Evolutionary conservation across 2,888 invertebrate species (phyloP).

Genomic region (Drosophila tanythrix): DNA sequence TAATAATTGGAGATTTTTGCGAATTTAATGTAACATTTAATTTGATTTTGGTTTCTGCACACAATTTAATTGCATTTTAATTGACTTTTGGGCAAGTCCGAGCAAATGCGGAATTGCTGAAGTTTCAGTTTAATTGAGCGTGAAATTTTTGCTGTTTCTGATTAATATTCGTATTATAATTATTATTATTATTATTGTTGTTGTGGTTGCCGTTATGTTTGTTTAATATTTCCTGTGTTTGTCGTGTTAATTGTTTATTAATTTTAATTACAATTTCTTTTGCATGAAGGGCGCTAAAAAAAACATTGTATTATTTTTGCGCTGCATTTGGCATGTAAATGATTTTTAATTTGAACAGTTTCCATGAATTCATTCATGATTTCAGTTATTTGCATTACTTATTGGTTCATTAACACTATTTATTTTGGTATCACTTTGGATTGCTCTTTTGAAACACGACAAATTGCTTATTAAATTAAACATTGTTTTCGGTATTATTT

Average conservation of each 20-base stretch:
- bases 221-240: conserved; percentile 1
- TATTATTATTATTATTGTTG: neutral
- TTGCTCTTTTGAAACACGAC: neutral
- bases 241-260: conserved; percentile 9
- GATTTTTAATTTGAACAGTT: conserved; percentile 1
- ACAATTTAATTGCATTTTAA: conserved; percentile 68
- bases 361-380: neutral
- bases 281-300: neutral
- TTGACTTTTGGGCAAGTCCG: conserved; percentile 44
- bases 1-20: conserved; percentile 7
- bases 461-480: neutral
- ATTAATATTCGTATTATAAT: neutral
- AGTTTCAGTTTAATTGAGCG: conserved; percentile 59
- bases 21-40: conserved; percentile 34
- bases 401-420: neutral
- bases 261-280: conserved; percentile 2
- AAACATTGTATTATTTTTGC: neutral
- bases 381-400: neutral
- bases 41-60: conserved; percentile 39
- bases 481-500: neutral
- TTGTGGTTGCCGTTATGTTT: neutral
- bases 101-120: conserved; percentile 23
- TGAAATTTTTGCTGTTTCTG: conserved; percentile 12
- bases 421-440: neutral
- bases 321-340: neutral